Evolutionary conservation across 2,888 invertebrate species (phyloP).

Genomic region (Dicroscelio sp.): DNA sequence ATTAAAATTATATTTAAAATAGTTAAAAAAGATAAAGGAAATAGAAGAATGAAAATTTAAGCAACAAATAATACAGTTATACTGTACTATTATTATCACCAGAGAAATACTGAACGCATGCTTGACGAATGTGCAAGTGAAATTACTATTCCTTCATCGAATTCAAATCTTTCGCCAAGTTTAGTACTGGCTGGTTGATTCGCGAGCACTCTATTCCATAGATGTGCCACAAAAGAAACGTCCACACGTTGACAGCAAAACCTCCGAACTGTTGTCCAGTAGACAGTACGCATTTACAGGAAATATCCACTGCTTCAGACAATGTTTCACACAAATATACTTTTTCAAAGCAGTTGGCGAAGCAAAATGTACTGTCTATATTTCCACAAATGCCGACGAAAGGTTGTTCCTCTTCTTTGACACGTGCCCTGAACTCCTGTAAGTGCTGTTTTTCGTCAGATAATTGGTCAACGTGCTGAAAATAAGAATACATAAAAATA

Average conservation of each 20-base stretch:
- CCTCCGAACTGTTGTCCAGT: slow-evolving; percentile 26
- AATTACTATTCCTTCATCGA: not conserved
- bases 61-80: too few species aligned
- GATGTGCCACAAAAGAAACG: not conserved
- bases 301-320: slow-evolving; percentile 23
- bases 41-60: too few species aligned
- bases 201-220: slow-evolving; percentile 11
- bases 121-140: not conserved
- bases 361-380: not conserved
- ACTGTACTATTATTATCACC: too few species aligned
- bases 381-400: slow-evolving; percentile 22
- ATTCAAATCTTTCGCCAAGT: slow-evolving; percentile 14
- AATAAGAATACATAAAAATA: not conserved
- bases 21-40: too few species aligned
- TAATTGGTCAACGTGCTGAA: not conserved
- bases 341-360: slow-evolving; percentile 1
- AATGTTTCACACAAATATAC: not conserved
- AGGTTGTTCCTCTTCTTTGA: slow-evolving; percentile 16
- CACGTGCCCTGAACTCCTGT: not conserved
- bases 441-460: not conserved
- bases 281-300: slow-evolving; percentile 39
- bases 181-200: not conserved
- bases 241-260: slow-evolving; percentile 10
- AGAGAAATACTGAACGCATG: too few species aligned
- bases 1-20: too few species aligned